Evolutionary conservation across 2,797 vertebrate species (phyloP).

Genomic region (Anniella stebbinsi): DNA sequence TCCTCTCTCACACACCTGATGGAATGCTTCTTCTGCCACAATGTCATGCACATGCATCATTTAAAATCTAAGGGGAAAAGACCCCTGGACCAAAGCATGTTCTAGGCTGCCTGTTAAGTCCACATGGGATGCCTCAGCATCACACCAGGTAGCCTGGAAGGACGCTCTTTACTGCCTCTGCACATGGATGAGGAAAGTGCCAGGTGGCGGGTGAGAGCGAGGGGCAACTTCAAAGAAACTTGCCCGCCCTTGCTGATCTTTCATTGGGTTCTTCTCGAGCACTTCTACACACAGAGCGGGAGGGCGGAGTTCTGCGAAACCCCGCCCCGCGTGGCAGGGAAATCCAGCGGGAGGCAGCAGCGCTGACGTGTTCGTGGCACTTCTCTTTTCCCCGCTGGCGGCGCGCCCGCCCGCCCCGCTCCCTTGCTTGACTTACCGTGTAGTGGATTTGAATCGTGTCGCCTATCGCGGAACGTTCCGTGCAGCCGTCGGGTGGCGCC

Average conservation of each 20-base stretch:
- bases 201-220: too few species aligned
- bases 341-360: background rate
- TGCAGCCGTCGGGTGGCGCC: constrained; percentile 88
- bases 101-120: too few species aligned
- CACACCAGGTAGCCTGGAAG: too few species aligned
- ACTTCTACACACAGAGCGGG: fast-evolving
- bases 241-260: background rate
- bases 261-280: too few species aligned
- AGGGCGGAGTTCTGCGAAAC: background rate
- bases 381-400: background rate
- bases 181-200: too few species aligned
- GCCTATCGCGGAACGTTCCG: constrained; percentile 84
- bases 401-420: background rate
- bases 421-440: constrained; percentile 83
- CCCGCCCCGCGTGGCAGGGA: background rate
- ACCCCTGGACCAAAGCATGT: too few species aligned
- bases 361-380: constrained; percentile 72
- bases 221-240: too few species aligned
- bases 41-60: background rate
- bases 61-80: background rate
- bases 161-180: too few species aligned
- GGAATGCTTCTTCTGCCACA: background rate
- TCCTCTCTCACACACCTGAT: background rate
- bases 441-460: constrained; percentile 95
- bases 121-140: too few species aligned